Evolutionary conservation across 2,113 vertebrate species (phyloP).

Genomic region (Spilogale gracilis): DNA sequence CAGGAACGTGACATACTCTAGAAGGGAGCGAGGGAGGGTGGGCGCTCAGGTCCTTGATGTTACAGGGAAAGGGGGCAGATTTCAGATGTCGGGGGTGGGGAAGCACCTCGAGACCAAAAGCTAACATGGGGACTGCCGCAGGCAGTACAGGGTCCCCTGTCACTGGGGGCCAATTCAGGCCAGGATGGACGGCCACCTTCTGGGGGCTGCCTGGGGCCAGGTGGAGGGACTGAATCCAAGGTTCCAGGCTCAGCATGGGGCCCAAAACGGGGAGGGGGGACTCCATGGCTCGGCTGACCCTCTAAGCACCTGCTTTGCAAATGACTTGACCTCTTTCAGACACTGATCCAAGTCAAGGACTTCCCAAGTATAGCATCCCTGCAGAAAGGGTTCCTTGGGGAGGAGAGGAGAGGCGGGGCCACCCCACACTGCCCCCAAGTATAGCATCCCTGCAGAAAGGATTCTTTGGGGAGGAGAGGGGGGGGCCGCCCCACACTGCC

Average conservation of each 20-base stretch:
- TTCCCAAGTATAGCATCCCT: rapidly evolving
- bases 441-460: rapidly evolving
- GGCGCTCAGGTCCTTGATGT: background rate
- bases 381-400: rapidly evolving
- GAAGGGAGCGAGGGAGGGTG: slow-evolving; percentile 63
- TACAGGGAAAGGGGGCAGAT: background rate
- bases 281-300: background rate
- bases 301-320: background rate
- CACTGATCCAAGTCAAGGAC: rapidly evolving
- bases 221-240: background rate
- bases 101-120: background rate
- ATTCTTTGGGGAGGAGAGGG: background rate
- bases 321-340: background rate
- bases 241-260: background rate
- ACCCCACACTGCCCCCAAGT: rapidly evolving
- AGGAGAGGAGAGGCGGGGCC: background rate
- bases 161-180: rapidly evolving
- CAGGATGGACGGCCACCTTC: background rate
- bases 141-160: too few relatives aligned
- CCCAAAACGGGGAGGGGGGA: too few relatives aligned
- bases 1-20: slow-evolving; percentile 95
- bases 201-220: background rate
- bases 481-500: background rate
- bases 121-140: rapidly evolving
- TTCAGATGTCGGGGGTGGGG: too few relatives aligned